Conservation (phyloP, 1,140 invertebrate species). For the Drosophila nebulosa region DNA sequence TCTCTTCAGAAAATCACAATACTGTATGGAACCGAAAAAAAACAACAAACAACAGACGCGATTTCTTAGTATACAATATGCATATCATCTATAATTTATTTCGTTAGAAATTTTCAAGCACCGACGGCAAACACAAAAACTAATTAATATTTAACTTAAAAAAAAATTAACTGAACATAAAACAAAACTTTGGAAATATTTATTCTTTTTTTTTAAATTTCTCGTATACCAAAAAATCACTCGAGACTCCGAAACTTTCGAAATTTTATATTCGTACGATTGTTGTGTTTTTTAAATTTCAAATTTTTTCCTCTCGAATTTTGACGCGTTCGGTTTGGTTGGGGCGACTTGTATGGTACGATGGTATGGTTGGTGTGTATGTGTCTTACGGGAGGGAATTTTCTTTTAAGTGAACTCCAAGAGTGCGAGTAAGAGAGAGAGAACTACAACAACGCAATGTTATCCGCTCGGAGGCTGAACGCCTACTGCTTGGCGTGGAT, state of each 20-base stretch:
- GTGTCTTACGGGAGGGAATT: slow-evolving; percentile 2
- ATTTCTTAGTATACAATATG: not conserved
- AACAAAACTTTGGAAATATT: not conserved
- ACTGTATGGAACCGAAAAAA: slow-evolving; percentile 5
- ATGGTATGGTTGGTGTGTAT: slow-evolving; percentile 8
- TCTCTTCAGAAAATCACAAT: slow-evolving; percentile 5
- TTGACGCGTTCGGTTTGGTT: not conserved
- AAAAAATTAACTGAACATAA: not conserved
- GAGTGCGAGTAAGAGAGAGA: slow-evolving; percentile 23
- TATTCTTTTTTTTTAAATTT: not conserved
- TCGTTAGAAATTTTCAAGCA: not conserved
- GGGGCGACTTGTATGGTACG: not conserved
- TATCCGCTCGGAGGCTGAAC: slow-evolving; percentile 81
- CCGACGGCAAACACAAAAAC: slow-evolving; percentile 2
- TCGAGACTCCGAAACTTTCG: not conserved
- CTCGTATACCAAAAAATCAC: not conserved
- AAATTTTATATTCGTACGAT: not conserved
- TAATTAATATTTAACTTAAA: not conserved
- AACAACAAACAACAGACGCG: slow-evolving; percentile 6
- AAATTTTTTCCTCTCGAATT: not conserved
- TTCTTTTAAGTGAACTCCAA: slow-evolving; percentile 15
- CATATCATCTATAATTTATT: not conserved
- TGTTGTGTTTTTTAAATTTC: not conserved
- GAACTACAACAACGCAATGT: slow-evolving; percentile 79
- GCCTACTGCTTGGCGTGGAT: slow-evolving; percentile 67